phyloP scores from a whole-genome alignment of 1,140 invertebrate genomes.

The Drosophila melanica region DNA sequence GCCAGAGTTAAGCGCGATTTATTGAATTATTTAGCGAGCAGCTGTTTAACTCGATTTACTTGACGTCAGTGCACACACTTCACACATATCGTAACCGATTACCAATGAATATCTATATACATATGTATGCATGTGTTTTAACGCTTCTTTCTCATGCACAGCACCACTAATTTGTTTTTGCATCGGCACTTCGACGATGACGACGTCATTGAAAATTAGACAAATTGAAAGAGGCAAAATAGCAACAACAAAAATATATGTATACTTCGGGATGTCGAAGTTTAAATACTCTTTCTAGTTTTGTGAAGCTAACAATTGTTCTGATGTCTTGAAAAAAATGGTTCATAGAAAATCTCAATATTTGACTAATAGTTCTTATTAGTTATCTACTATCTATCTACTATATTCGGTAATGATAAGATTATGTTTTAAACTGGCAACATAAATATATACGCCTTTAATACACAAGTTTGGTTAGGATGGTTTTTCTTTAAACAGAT shows the following conservation, averaged over 20 bases:
- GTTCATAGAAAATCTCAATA: no score
- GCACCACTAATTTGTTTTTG: slow-evolving; percentile 75
- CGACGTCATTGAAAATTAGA: slow-evolving; percentile 81
- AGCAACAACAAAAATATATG: slow-evolving; percentile 41
- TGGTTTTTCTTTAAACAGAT: no score
- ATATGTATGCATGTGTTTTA: slow-evolving; percentile 9
- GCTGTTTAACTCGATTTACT: slow-evolving; percentile 79
- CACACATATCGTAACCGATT: slow-evolving; percentile 33
- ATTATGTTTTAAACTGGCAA: no score
- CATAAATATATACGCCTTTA: no score
- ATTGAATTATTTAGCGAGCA: slow-evolving; percentile 81
- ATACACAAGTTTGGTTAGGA: no score
- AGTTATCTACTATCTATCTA: no score
- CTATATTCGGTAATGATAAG: no score
- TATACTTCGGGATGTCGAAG: no score
- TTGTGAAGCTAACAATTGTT: no score
- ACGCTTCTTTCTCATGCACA: slow-evolving; percentile 35
- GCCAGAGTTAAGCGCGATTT: slow-evolving; percentile 67
- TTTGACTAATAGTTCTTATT: no score
- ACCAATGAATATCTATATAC: slow-evolving; percentile 17
- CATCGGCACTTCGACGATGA: slow-evolving; percentile 52
- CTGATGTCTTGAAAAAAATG: no score
- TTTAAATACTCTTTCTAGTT: no score
- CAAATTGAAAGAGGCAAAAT: slow-evolving; percentile 76
- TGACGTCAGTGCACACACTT: slow-evolving; percentile 19